These are phyloP conservation scores for Drosophila ochracea DNA, from an alignment of 2,888 invertebrate species.

Conservation along the genomic window DNA sequence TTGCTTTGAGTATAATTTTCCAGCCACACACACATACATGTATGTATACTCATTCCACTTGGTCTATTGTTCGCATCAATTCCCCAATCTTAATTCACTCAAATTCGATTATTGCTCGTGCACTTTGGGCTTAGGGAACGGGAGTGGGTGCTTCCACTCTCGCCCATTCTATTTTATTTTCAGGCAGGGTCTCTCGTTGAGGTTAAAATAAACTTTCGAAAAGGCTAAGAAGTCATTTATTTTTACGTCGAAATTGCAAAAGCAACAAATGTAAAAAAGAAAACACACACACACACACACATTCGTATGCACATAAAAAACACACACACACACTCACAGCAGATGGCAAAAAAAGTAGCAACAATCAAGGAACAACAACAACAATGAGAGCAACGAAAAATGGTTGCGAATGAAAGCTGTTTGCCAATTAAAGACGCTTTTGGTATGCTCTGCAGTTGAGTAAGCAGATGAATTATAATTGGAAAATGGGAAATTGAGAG, in stretches of 20 bases:
- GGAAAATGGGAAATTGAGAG: not conserved
- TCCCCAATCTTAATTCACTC: constrained; percentile 82
- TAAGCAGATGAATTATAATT: constrained; percentile 6
- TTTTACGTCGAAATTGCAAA: constrained; percentile 74
- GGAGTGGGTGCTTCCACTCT: constrained; percentile 1
- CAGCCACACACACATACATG: constrained; percentile 41
- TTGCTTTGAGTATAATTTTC: constrained; percentile 77
- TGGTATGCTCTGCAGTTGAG: constrained; percentile 31
- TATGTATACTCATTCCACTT: constrained; percentile 36
- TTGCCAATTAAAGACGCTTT: constrained; percentile 26
- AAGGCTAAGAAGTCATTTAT: constrained; percentile 79
- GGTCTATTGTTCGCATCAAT: constrained; percentile 72
- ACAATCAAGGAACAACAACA: constrained; percentile 44
- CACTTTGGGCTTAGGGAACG: constrained; percentile 53
- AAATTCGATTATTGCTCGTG: constrained; percentile 81
- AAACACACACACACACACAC: constrained; percentile 20
- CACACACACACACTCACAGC: constrained; percentile 22
- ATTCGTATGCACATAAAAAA: constrained; percentile 16
- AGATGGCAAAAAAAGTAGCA: constrained; percentile 38
- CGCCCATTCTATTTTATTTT: constrained; percentile 19
- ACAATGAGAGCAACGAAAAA: constrained; percentile 33
- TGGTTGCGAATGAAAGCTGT: constrained; percentile 29
- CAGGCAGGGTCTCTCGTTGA: constrained; percentile 44
- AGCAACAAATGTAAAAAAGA: constrained; percentile 67
- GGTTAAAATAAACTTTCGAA: constrained; percentile 78